Evolutionary conservation across 2,888 invertebrate genomes (phyloP).

Genomic region (Phyllotreta cruciferae): DNA sequence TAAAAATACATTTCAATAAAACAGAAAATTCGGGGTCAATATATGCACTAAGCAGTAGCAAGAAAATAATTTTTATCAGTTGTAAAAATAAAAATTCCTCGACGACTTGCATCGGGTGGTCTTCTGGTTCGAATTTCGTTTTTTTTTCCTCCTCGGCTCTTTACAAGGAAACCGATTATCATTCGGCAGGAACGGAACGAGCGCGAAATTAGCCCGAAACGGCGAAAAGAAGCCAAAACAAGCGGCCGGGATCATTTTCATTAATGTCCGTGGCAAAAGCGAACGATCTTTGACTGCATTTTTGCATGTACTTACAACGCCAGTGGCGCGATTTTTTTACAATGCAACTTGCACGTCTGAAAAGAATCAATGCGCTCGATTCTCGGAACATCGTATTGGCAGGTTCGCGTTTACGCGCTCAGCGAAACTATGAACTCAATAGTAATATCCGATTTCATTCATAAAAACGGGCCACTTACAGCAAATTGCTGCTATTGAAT

Average conservation of each 20-base stretch:
- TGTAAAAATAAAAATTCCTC: constrained; percentile 6
- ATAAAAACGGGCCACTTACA: constrained; percentile 3
- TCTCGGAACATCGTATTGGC: constrained; percentile 7
- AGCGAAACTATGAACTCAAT: background rate
- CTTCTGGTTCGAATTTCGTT: constrained; percentile 1
- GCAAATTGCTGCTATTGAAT: background rate
- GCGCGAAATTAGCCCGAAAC: constrained; percentile 21
- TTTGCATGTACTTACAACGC: constrained; percentile 16
- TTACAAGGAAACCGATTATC: constrained; percentile 18
- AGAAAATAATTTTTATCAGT: no score
- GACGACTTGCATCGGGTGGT: constrained; percentile 3
- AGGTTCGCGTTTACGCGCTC: constrained; percentile 7
- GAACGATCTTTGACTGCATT: constrained; percentile 23
- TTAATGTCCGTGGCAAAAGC: constrained; percentile 15
- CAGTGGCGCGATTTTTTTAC: constrained; percentile 4
- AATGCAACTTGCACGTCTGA: no score
- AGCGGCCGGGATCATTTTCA: constrained; percentile 16
- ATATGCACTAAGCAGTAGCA: no score
- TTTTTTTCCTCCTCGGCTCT: constrained; percentile 1
- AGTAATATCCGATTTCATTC: constrained; percentile 15
- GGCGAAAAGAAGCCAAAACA: constrained; percentile 19
- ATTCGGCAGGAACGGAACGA: constrained; percentile 14
- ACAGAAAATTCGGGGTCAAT: no score
- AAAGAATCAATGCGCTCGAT: constrained; percentile 5
- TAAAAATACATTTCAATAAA: background rate